Base-by-base conservation (phyloP, 64 coral and sea anemone genomes). In the Exaiptasia diaphana region DNA sequence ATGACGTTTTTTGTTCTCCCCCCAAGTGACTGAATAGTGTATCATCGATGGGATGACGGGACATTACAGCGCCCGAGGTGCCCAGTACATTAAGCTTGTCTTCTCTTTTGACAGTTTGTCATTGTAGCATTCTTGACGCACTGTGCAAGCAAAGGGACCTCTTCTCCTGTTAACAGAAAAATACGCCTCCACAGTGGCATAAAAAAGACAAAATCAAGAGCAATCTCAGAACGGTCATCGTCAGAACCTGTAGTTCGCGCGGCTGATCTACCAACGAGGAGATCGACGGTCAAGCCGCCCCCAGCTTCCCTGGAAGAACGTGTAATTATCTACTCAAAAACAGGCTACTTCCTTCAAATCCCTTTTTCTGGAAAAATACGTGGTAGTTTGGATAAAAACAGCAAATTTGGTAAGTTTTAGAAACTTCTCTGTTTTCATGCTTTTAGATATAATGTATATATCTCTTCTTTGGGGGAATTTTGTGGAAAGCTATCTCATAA, bases 331-430 rank as follows among this genome's bases (percentile, higher is more conserved):
- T 32, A 45, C n/a, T 45, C 38, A 11, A 73, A 25, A 33, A 73
- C 69, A 2, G 39, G 17, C 5, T 73, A 45, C 27, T 73, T 73
- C 13, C 69, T 73, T 12, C 2, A 73, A 49, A 73, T 73, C 23
- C 22, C 69, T 7, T 28, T 25, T 0, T 25, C n/a, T 11, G 41
- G 69, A 15, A 73, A 49, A 45, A 73, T 73, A 7, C 20, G 1
- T 23, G 69, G 69, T 5, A 73, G 36, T 3, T 28, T 4, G 26
- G 22, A 45, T 20, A 14, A 9, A 23, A 7, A 49, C 13, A 73
- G 69, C 44, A 73, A 73, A 43, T 73, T 46, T 49, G 69, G 69
- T 73, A 73, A 49, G 69, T 73, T 13, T 10, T 21, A 52, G 10
- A n/a, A 52, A 52, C n/a, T n/a, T 52, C n/a, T 52, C n/a, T 52